These are phyloP conservation scores for Sminthopsis crassicaudata DNA, from an alignment of 2,113 vertebrate genomes.

Conservation along the genomic window DNA sequence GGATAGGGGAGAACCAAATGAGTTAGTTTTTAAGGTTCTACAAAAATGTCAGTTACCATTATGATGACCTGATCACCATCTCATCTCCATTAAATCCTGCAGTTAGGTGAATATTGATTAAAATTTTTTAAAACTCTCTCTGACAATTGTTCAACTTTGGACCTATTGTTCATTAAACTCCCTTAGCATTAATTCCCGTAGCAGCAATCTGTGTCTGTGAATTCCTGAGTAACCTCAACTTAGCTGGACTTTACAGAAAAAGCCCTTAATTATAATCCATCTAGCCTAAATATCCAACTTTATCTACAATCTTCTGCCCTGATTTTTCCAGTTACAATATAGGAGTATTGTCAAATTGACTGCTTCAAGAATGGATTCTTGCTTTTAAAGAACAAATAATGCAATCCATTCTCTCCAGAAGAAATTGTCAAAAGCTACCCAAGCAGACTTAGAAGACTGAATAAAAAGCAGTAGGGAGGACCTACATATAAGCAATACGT, in stretches of 20 bases:
- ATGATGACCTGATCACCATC: slow-evolving; percentile 18
- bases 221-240: slow-evolving; percentile 55
- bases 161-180: slow-evolving; percentile 20
- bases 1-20: background rate
- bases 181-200: slow-evolving; percentile 19
- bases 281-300: background rate
- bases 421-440: slow-evolving; percentile 4
- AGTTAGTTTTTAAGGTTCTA: background rate
- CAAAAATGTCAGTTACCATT: background rate
- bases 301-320: background rate
- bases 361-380: slow-evolving; percentile 15
- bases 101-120: background rate
- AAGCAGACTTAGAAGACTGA: slow-evolving; percentile 10
- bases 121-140: slow-evolving; percentile 21
- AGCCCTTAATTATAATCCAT: slow-evolving; percentile 29
- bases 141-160: slow-evolving; percentile 23
- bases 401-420: background rate
- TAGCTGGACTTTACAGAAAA: background rate
- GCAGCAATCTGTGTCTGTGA: slow-evolving; percentile 10
- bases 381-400: slow-evolving; percentile 4
- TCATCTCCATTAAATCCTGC: background rate
- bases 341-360: background rate
- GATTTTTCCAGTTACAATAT: background rate
- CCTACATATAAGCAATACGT: background rate
- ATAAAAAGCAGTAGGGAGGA: background rate